These are phyloP conservation scores for Momotus momota DNA, from an alignment of 2,797 vertebrate species.

Conservation along the genomic window DNA sequence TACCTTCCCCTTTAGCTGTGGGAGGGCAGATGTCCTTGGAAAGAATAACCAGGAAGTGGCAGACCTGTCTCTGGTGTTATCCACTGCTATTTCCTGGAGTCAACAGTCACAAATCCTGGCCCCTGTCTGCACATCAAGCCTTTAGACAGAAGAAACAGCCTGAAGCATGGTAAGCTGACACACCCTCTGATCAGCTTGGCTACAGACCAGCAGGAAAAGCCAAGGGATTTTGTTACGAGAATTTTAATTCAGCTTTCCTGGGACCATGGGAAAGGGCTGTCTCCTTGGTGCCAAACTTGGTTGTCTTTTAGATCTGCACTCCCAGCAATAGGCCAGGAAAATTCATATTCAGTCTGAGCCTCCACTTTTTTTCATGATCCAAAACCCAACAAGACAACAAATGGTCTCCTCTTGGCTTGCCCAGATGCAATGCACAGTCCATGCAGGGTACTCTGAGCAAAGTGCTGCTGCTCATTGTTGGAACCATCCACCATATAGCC, in stretches of 20 bases:
- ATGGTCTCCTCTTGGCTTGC: not conserved
- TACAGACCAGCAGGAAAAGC: not conserved
- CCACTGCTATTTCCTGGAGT: not conserved
- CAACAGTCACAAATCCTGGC: not conserved
- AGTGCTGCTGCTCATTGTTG: not conserved
- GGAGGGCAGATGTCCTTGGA: not conserved
- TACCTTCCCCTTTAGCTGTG: not conserved
- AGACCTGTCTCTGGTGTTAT: not conserved
- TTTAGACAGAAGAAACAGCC: not conserved
- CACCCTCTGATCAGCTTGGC: not conserved
- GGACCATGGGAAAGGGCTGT: not conserved
- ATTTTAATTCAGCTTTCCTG: not conserved
- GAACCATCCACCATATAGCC: not conserved
- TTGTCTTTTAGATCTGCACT: not conserved
- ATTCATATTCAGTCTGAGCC: not conserved
- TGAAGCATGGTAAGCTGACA: not conserved
- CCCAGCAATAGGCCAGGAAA: not conserved
- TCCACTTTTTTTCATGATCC: not conserved
- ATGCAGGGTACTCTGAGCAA: accelerated
- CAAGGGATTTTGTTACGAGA: not conserved
- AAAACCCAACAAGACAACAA: not conserved
- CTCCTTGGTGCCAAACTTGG: not conserved
- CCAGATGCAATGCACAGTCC: not conserved
- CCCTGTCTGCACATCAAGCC: not conserved
- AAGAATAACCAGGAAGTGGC: conserved; percentile 19